Base-by-base conservation (phyloP, 2,113 vertebrate species). In the Tachysurus fulvidraco region DNA sequence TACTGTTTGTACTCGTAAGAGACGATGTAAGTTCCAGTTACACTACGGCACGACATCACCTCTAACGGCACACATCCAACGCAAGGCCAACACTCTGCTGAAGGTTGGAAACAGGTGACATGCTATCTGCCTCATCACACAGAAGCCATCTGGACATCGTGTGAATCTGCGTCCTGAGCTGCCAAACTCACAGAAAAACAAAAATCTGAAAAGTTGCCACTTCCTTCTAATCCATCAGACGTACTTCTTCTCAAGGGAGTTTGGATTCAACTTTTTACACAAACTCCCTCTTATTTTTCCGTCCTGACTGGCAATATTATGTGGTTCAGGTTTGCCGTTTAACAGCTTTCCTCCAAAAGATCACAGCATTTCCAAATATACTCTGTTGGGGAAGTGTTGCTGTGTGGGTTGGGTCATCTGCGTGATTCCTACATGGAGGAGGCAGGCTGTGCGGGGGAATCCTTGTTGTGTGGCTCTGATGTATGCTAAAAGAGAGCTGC, bases 1-100 rank as follows among this genome's bases (percentile, higher is more conserved):
- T 76, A 90, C 67, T 84, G 84, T 82, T 76, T 89, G 88, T 88
- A 81, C 81, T 89, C 69, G 46, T 46, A 46, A 69, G 57, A 23
- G 54, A 64, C 30, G 74, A 79, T 36, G 71, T 78, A 69, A 25
- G 44, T 71, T 89, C 59, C 57, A 74, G 46, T 25, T 12, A 60
- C 85, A 74, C 36, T 65, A 83, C 41, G 16, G 7, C 19, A 87
- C 44, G 62, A 28, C n/a, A 60, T 64, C 77, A 69, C 83, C 88
- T 76, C n/a, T 36, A 81, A 67, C 41, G n/a, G 44, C 74, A 81
- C 85, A 84, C 59, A 81, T 73, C 17, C 28, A 79, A 62, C 17
- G 17, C 7, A 54, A 62, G 62, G 36, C 30, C 14, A 46, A 50
- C 44, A 64, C 11, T 54, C 76, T 8, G 11, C 77, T 44, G 25